Base-by-base conservation (phyloP, 2,113 vertebrate genomes). In the Choloepus hoffmanni region DNA sequence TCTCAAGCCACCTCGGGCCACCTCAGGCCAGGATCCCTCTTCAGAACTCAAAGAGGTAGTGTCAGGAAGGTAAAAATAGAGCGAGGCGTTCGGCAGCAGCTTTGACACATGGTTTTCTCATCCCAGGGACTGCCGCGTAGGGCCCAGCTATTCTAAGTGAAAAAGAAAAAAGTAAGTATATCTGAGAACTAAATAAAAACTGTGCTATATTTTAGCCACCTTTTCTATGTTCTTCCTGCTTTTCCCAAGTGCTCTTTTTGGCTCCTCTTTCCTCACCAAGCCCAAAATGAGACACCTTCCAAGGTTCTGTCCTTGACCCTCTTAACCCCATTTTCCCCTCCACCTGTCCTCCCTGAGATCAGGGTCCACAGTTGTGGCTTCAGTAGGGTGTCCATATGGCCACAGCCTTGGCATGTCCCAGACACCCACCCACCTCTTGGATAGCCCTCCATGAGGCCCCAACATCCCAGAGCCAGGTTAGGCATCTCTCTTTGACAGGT, bases 1-100 rank as follows among this genome's bases (percentile, higher is more conserved):
- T 90, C 60, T 21, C 15, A 0, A 89, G 94, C 94, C 95, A 85
- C 45, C 55, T 58, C 50, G 19, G 55, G 55, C 18, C 55, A 21
- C 76, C 82, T 92, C 70, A 45, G 97, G 93, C 93, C 96, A 96
- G 93, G 58, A 62, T 67, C 53, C 97, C 95, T 95, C 72, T 70
- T 72, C 19, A 0, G 85, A 50, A 16, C 89, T 97, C 95, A 96
- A 94, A 95, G 95, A 90, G 79, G 95, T 76, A 96, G 97, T 97
- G 97, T 97, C 50, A 30, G 58, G 74, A 55, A 85, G 84, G 86
- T 89, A 96, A 97, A 98, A 97, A 98, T 96, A 98, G 97, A 63
- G 68, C 1, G 5, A 91, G 50, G 83, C 83, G 55, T 12, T 79
- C 40, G 7, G 94, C 96, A 92, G 68, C 74, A 78, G 92, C 82